Evolutionary conservation across 2,888 invertebrate species (phyloP).

Genomic region (Tetanocera ferruginea): DNA sequence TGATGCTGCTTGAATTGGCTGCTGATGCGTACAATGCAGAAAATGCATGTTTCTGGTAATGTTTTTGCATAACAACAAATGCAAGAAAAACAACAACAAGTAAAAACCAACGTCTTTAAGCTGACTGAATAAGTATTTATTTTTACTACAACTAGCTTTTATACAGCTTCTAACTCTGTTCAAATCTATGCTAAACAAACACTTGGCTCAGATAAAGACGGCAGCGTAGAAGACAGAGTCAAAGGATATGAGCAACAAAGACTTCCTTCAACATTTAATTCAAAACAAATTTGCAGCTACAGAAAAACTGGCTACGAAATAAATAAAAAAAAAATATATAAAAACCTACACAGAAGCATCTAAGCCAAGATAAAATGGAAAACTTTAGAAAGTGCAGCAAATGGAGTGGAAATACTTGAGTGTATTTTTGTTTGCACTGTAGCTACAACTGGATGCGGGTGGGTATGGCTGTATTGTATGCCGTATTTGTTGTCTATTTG

Average conservation of each 20-base stretch:
- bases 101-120: too few relatives aligned
- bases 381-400: constrained; percentile 35
- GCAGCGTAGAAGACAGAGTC: neutral
- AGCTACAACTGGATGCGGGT: neutral
- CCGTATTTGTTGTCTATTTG: neutral
- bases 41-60: neutral
- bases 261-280: constrained; percentile 9
- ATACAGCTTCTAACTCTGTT: neutral
- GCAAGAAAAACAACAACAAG: neutral
- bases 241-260: constrained; percentile 26
- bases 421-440: constrained; percentile 13
- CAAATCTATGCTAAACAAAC: constrained; percentile 33
- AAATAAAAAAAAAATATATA: neutral
- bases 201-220: constrained; percentile 3
- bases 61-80: neutral
- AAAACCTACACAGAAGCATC: neutral
- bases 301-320: neutral
- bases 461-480: neutral
- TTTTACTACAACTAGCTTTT: neutral
- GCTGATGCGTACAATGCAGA: neutral
- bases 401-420: constrained; percentile 37
- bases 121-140: neutral
- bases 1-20: neutral
- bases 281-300: neutral
- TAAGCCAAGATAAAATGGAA: constrained; percentile 23